Conservation (phyloP, 2,797 vertebrate species). For the Champsocephalus gunnari region DNA sequence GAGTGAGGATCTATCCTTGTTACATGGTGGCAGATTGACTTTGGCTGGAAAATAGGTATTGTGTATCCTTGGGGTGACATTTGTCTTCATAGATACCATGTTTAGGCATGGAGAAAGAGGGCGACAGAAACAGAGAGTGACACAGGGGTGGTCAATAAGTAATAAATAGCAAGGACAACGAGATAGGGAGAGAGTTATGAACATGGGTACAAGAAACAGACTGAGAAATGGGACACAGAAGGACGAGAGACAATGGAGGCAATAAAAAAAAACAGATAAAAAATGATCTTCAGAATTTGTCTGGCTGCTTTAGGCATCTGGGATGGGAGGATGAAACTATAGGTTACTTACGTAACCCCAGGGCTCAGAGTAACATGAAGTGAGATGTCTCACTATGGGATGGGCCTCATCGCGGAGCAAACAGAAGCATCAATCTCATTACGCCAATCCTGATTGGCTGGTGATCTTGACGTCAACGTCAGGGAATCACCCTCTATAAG, state of each 20-base stretch:
- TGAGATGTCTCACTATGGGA: too few species aligned
- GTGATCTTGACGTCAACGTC: too few species aligned
- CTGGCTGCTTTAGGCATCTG: constrained; percentile 51
- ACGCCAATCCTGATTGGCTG: too few species aligned
- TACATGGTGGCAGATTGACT: constrained; percentile 61
- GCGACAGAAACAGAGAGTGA: constrained; percentile 40
- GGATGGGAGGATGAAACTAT: constrained; percentile 43
- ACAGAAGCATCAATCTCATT: too few species aligned
- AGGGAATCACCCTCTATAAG: too few species aligned
- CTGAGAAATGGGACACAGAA: constrained; percentile 41
- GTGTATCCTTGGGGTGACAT: constrained; percentile 62
- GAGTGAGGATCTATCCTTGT: constrained; percentile 57
- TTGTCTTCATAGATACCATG: constrained; percentile 63
- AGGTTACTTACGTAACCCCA: too few species aligned
- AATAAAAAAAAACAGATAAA: constrained; percentile 14
- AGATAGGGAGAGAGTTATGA: constrained; percentile 42
- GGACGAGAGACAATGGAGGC: constrained; percentile 21
- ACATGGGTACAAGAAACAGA: constrained; percentile 16
- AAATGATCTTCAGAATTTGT: constrained; percentile 39
- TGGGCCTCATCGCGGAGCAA: too few species aligned
- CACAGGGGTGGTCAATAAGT: constrained; percentile 59
- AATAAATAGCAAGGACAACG: constrained; percentile 52
- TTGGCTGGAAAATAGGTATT: constrained; percentile 59
- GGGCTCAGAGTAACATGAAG: too few species aligned
- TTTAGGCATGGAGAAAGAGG: constrained; percentile 27